Evolutionary conservation across 2,888 invertebrate genomes (phyloP).

Genomic region (Dicyrtomina minuta): DNA sequence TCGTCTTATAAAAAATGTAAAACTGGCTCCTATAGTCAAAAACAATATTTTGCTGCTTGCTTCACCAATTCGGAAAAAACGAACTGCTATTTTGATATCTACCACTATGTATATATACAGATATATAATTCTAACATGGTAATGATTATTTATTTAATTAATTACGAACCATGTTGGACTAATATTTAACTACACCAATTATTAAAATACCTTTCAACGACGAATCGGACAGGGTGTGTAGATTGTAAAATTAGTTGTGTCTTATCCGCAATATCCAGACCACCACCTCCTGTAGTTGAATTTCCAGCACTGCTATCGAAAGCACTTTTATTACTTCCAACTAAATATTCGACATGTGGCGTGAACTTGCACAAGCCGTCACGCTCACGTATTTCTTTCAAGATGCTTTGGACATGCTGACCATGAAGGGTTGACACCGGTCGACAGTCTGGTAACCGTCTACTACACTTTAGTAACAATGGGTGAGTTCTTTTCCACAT

Average conservation of each 20-base stretch:
- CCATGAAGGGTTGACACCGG: slow-evolving; percentile 1
- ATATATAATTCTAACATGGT: too few species aligned
- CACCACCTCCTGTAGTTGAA: too few species aligned
- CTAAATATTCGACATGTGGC: slow-evolving; percentile 48
- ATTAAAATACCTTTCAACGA: slow-evolving; percentile 46
- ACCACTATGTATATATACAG: too few species aligned
- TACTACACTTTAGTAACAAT: too few species aligned
- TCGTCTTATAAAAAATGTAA: too few species aligned
- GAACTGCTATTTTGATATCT: too few species aligned
- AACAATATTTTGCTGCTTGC: too few species aligned
- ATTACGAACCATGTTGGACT: too few species aligned
- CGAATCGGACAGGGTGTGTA: slow-evolving; percentile 49
- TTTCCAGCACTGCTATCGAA: slow-evolving; percentile 3
- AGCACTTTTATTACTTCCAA: slow-evolving; percentile 37
- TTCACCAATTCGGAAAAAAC: too few species aligned
- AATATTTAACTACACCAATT: neutral
- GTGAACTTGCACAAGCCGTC: slow-evolving; percentile 39
- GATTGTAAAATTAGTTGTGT: slow-evolving; percentile 50
- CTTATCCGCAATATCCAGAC: slow-evolving; percentile 43
- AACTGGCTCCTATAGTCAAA: too few species aligned
- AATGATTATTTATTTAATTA: too few species aligned
- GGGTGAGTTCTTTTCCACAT: too few species aligned
- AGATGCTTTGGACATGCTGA: slow-evolving; percentile 18
- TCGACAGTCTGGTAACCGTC: neutral
- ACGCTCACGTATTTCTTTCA: slow-evolving; percentile 35